These are phyloP conservation scores for Pachypanchax playfairii DNA, from an alignment of 2,113 vertebrate species.

Conservation along the genomic window DNA sequence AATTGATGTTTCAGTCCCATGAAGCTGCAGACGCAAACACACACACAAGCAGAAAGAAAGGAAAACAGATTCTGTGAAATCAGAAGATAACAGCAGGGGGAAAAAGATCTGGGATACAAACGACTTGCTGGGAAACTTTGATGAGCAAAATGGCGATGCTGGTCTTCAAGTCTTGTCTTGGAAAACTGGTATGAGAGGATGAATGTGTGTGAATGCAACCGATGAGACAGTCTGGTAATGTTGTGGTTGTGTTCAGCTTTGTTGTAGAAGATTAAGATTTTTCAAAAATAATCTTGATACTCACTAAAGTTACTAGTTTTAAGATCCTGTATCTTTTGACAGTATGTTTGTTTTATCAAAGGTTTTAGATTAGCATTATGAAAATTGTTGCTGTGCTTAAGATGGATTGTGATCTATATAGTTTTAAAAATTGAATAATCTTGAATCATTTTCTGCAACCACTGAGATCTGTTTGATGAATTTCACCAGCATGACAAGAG, in stretches of 20 bases:
- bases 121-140: constrained; percentile 33
- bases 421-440: neutral
- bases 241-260: neutral
- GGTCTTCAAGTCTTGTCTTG: constrained; percentile 83
- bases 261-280: no score
- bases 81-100: constrained; percentile 20
- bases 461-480: neutral
- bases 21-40: constrained; percentile 41
- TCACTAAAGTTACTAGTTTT: neutral
- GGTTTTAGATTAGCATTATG: no score
- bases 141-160: constrained; percentile 73
- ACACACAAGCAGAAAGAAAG: constrained; percentile 28
- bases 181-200: constrained; percentile 76
- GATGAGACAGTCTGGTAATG: constrained; percentile 11
- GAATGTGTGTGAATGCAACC: neutral
- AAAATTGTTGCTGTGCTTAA: neutral
- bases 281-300: no score
- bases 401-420: neutral
- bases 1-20: constrained; percentile 43
- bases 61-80: constrained; percentile 18
- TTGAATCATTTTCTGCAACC: neutral
- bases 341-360: neutral
- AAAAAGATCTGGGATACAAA: constrained; percentile 17
- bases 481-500: neutral
- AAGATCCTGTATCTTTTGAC: neutral